These are phyloP conservation scores for Panthera leo DNA, from an alignment of 2,113 vertebrate genomes.

Conservation along the genomic window DNA sequence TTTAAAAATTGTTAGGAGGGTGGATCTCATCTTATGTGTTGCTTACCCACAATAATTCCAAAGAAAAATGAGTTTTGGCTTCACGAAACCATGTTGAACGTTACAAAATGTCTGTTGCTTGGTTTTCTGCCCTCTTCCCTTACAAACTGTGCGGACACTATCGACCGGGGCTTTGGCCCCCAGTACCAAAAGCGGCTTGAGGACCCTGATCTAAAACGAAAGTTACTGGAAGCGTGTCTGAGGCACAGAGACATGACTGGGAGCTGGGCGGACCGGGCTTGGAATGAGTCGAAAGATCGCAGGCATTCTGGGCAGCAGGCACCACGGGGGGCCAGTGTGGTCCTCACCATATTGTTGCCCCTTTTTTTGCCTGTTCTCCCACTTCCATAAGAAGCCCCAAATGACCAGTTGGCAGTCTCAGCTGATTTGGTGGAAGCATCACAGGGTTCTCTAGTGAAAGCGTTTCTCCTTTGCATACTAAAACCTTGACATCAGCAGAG, in stretches of 20 bases:
- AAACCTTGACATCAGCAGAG: conserved; percentile 56
- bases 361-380: not conserved
- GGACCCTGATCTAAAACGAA: not conserved
- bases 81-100: not conserved
- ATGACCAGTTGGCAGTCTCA: not conserved
- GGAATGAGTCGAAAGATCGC: not conserved
- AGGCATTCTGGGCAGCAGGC: not conserved
- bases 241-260: not conserved
- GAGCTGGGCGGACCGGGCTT: not conserved
- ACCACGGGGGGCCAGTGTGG: not conserved
- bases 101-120: not conserved
- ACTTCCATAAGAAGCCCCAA: not conserved
- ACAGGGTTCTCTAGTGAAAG: not conserved
- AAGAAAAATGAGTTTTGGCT: not conserved
- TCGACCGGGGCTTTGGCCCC: not conserved
- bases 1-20: not conserved
- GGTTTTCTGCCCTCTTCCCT: not conserved
- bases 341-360: not conserved
- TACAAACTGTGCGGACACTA: not conserved
- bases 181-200: not conserved
- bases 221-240: not conserved
- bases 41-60: not conserved
- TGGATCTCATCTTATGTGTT: not conserved
- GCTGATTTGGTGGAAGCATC: conserved; percentile 14
- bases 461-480: conserved; percentile 14